Evolutionary conservation across 2,888 invertebrate species (phyloP), one percentile per base, ranked within the genome.

Genomic region (Operophtera brumata): DNA sequence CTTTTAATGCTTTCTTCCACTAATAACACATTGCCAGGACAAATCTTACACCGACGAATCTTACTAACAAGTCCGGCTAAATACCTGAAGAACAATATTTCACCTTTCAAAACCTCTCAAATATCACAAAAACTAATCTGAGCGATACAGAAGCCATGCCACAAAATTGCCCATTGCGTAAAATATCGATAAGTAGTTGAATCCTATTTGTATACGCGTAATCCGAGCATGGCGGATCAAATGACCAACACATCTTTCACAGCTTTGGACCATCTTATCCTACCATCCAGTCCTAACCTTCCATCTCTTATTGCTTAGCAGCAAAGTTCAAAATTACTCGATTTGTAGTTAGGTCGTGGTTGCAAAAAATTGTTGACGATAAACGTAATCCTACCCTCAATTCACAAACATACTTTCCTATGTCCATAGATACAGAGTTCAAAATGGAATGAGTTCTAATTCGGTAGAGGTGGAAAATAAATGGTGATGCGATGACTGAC

Each of bases 131-230:
- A 42, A 11, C 11, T 32, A 12, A 9, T 44, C 11, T 45, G 10
- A 46, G 2, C 13, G 12, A 7, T 7, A 51, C 51, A 50, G 54
- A 46, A 59, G 41, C 49, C 44, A 43, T 36, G 37, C 46, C 40
- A 54, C 42, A 41, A 41, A 59, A 55, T 55, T 49, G 45, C 37
- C 50, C 37, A 37, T 55, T 54, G 54, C 61, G 54, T 54, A 62
- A 47, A 63, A 62, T 50, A 58, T 55, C 66, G 65, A 66, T 48
- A 60, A 63, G 56, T 60, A 66, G 61, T 60, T 65, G 62, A 69
- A 74, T 75, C 72, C 69, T 77, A 77, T 80, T 80, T 80, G 71
- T 75, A 73, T 62, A 78, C 73, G 72, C 64, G 73, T 71, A 78
- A 80, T 70, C 65, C 53, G 73, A 75, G 67, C 58, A 60, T 61